Evolutionary conservation across 2,113 vertebrate species (phyloP), one percentile per base, ranked within the genome.

Genomic region (Nicator chloris): DNA sequence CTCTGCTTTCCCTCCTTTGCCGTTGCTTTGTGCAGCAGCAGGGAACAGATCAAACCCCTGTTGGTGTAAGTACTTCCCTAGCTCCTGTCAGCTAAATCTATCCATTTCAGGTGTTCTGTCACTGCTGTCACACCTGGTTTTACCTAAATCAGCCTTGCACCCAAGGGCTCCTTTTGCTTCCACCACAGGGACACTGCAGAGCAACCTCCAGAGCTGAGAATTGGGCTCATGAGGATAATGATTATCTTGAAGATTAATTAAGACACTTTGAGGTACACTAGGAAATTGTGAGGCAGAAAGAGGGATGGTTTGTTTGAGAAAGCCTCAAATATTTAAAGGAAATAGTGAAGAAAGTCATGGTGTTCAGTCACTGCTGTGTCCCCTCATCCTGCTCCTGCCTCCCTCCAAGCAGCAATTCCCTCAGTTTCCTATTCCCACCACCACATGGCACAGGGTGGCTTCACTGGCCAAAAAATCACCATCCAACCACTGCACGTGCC

Each of bases 401-500:
- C 59, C 15, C 35, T 51, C 21, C 0, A 1, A 87, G 70, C 51
- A 82, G 70, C 30, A 16, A 7, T 30, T 31, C 19, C 30, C 31
- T 3, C 59, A 5, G 28, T 53, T 14, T 51, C 15, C n/a, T 24
- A 15, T 42, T n/a, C 50, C 15, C 50, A 77, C 4, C 44, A 31
- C 42, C 2, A 3, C 30, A 18, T 5, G 49, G 26, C 27, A 42
- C 44, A 49, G 18, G 7, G 28, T 18, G 53, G 5, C 42, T 63
- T 82, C 21, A 39, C 20, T 22, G 28, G 30, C 71, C 75, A 50
- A 78, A 88, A 39, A 66, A 40, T 20, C 72, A 13, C 39, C 1
- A 0, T 31, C 22, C 3, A 8, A 8, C 33, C 50, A 23, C 21
- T 1, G 2, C 18, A 10, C 0, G 0, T 49, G 65, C 49, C 63